Evolutionary conservation across 2,113 vertebrate genomes (phyloP).

Genomic region (Calypte anna): DNA sequence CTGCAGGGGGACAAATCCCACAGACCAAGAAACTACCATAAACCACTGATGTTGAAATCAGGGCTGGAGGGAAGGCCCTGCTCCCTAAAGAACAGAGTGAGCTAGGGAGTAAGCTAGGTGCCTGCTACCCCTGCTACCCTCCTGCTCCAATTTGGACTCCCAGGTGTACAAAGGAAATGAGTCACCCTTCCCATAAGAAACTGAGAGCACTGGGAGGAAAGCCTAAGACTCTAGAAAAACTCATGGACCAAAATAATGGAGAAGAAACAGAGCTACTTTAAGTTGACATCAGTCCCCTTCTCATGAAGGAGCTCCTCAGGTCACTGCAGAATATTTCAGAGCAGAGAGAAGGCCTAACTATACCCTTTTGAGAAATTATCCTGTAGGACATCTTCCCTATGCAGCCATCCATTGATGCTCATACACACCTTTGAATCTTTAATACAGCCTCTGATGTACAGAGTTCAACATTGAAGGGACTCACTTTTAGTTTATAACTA

Average conservation of each 20-base stretch:
- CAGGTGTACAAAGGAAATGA: not conserved
- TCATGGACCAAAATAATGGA: not conserved
- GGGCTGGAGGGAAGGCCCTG: not conserved
- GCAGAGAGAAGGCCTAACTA: not conserved
- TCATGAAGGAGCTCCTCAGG: not conserved
- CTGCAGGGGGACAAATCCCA: rapidly evolving
- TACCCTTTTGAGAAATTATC: not conserved
- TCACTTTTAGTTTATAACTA: not conserved
- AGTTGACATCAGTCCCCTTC: not conserved
- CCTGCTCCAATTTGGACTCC: not conserved
- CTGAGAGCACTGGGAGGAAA: not conserved
- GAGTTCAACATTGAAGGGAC: not conserved
- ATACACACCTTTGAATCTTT: not conserved
- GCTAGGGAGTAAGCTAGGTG: not conserved
- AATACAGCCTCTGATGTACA: not conserved
- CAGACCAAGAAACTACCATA: not conserved
- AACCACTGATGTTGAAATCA: not conserved
- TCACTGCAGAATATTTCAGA: not conserved
- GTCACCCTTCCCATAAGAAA: not conserved
- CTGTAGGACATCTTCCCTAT: not conserved
- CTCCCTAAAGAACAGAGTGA: not conserved
- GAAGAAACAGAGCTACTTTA: not conserved
- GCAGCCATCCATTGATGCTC: not conserved
- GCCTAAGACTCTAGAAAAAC: not conserved
- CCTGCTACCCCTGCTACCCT: not conserved